These are phyloP conservation scores for Limnephilus rhombicus DNA, from an alignment of 2,888 invertebrate species.

Conservation along the genomic window DNA sequence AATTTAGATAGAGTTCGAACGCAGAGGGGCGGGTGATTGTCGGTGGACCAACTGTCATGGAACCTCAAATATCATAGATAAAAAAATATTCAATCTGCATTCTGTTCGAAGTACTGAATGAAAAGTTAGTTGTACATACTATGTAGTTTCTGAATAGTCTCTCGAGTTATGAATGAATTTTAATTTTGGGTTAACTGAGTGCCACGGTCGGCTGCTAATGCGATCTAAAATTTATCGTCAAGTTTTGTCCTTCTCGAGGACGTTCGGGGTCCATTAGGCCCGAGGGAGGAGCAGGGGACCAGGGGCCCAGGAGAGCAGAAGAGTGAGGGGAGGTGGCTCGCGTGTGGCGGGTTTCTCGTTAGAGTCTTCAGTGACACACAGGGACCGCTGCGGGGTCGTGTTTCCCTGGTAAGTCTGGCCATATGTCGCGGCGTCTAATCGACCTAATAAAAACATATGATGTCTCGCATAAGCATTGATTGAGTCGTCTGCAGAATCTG, in stretches of 20 bases:
- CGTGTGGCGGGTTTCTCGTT: slow-evolving; percentile 50
- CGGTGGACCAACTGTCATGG: too few species aligned
- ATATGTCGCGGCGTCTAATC: slow-evolving; percentile 31
- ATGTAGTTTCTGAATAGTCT: neutral
- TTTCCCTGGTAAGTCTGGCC: slow-evolving; percentile 22
- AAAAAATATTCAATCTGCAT: neutral
- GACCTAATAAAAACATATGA: neutral
- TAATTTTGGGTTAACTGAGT: neutral
- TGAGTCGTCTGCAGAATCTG: neutral
- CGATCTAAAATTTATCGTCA: neutral
- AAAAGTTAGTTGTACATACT: neutral
- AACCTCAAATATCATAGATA: neutral
- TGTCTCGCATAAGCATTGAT: neutral
- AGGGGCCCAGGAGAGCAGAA: neutral
- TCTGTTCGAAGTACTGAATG: neutral
- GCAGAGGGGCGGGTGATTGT: too few species aligned
- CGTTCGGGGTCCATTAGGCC: slow-evolving; percentile 18
- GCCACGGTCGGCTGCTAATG: neutral
- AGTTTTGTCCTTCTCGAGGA: slow-evolving; percentile 14
- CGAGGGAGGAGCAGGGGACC: neutral
- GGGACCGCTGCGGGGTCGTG: slow-evolving; percentile 55
- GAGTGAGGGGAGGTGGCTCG: slow-evolving; percentile 38
- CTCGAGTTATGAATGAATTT: neutral
- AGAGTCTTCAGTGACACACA: slow-evolving; percentile 60
- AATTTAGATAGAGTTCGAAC: too few species aligned